These are phyloP conservation scores for Oligia latruncula DNA, from an alignment of 2,888 invertebrate species.

Conservation along the genomic window DNA sequence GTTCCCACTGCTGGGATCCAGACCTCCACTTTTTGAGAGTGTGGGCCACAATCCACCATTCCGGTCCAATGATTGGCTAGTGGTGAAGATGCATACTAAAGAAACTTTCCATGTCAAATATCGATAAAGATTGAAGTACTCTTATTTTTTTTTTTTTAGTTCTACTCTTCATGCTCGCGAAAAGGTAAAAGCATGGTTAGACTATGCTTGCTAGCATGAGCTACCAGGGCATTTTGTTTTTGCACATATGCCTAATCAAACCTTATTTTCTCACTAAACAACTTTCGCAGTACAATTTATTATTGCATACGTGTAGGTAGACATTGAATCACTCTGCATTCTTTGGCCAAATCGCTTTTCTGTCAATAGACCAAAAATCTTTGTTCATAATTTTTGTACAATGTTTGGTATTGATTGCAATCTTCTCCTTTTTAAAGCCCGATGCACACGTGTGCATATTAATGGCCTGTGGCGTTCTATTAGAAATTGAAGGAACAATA, in stretches of 20 bases:
- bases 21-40: neutral
- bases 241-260: neutral
- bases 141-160: neutral
- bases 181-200: conserved; percentile 1
- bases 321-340: neutral
- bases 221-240: conserved; percentile 3
- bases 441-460: neutral
- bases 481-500: neutral
- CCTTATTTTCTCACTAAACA: neutral
- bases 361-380: too few relatives aligned
- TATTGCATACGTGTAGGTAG: neutral
- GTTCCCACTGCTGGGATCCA: neutral
- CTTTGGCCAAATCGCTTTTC: conserved; percentile 3
- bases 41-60: neutral
- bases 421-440: neutral
- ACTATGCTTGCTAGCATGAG: conserved; percentile 12
- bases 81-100: neutral
- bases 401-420: conserved; percentile 14
- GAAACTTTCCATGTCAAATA: neutral
- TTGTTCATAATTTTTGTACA: neutral
- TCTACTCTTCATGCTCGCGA: conserved; percentile 2
- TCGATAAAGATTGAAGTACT: neutral
- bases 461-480: neutral
- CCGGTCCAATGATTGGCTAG: neutral
- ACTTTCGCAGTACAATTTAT: conserved; percentile 9